Evolutionary conservation across 2,113 vertebrate species (phyloP), one percentile per base, ranked within the genome.

Genomic region (Microtus richardsoni): DNA sequence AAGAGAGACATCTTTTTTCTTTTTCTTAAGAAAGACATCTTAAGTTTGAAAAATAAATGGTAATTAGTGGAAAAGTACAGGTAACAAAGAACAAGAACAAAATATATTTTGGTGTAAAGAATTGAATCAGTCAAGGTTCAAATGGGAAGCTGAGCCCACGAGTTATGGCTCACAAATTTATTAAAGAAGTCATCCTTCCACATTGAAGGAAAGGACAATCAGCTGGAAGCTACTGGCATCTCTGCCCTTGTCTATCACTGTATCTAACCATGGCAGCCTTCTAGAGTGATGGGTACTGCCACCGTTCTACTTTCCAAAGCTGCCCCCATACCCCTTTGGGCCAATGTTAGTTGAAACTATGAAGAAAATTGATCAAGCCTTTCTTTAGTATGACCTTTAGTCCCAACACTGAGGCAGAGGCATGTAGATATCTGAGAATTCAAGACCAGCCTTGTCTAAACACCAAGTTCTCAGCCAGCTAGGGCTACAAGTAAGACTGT

Each of bases 41-140:
- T 79, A 91, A 85, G 88, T 88, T 85, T 71, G 54, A 11, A 44
- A 60, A 88, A 39, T 94, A 70, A 66, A 88, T 44, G 78, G 44
- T 88, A 91, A 95, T 86, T 77, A 26, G 78, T 91, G 49, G 87
- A 41, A 95, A 89, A 91, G 5, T 66, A 89, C 12, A 94, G 84
- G 60, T 62, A 58, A 39, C 33, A 47, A 88, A 94, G 88, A 44
- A 92, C 93, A 89, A 22, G 4, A 44, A 70, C 54, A 70, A 41
- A 95, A 88, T 60, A 85, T 70, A 36, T 64, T 80, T 93, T 49
- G 58, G n/a, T 33, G 41, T 33, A 17, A 89, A 95, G 52, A 86
- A 91, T 21, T 68, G 21, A 75, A 91, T 73, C 39, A 85, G 44
- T 87, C 47, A 66, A 17, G 4, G 39, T 89, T 88, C 60, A 70